Evolutionary conservation across 2,113 vertebrate genomes (phyloP), one percentile per base, ranked within the genome.

Genomic region (Seriola aureovittata): DNA sequence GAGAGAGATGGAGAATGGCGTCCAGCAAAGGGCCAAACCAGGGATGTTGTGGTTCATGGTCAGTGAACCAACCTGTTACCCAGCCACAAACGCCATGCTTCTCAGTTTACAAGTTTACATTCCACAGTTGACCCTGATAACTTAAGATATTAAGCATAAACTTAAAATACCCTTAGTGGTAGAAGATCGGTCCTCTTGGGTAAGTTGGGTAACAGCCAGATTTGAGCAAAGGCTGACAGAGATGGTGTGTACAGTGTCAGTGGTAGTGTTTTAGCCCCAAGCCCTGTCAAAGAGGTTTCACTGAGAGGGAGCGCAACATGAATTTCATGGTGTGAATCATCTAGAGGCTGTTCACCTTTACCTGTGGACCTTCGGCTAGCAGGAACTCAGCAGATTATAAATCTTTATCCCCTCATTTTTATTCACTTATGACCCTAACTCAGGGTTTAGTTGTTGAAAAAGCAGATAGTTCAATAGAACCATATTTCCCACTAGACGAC

Each of bases 401-500:
- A 59, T 71, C 32, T 6, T 13, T 38, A 55, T 68, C 32, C n/a
- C 8, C 16, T 64, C 11, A 11, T 78, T n/a, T 59, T 71, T 3
- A 69, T 38, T 57, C 57, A 48, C 42, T 13, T 66, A 44, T 75
- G 23, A 77, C 52, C 46, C 63, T 36, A 34, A 36, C 23, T 3
- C 8, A 11, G 52, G 60, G 32, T n/a, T 7, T 34, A 36, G 17
- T 19, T 60, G 54, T 50, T n/a, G n/a, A 55, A 38, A 64, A 44
- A 40, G 55, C 76, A 76, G 9, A 5, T 52, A 52, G 6, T 38
- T 78, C 46, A 67, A n/a, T 71, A 46, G 1, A 60, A 70, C 14
- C 23, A 58, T 25, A 66, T 84, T 81, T 75, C 44, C 65, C 74
- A 10, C 12, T 12, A 38, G 60, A 52, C 50, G 32, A 10, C n/a